Evolutionary conservation across 1,140 invertebrate species (phyloP).

Genomic region (Eriocheir sinensis): DNA sequence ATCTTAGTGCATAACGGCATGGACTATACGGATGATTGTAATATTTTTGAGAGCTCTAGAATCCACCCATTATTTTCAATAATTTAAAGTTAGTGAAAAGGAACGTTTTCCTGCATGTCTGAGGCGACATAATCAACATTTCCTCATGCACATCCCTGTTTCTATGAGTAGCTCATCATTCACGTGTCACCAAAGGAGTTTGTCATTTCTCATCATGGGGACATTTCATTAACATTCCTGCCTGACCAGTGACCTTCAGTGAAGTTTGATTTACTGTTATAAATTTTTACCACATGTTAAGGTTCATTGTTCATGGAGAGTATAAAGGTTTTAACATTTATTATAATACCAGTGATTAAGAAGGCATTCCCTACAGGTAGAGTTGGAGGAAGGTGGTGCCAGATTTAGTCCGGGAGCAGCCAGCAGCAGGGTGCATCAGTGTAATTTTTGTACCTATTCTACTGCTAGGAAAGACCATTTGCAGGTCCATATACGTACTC

Average conservation of each 20-base stretch:
- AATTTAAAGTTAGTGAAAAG: neutral
- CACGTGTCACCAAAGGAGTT: neutral
- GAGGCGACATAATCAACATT: neutral
- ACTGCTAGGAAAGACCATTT: slow-evolving; percentile 71
- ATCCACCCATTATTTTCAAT: neutral
- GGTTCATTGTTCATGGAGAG: neutral
- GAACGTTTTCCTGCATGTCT: neutral
- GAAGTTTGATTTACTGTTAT: neutral
- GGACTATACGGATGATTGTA: neutral
- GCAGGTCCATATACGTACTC: slow-evolving; percentile 61
- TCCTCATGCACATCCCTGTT: neutral
- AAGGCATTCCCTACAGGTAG: slow-evolving; percentile 66
- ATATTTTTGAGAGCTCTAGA: neutral
- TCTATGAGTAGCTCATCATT: neutral
- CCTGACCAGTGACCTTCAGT: neutral
- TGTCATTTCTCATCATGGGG: neutral
- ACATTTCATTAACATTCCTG: neutral
- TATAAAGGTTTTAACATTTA: neutral
- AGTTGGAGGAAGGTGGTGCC: slow-evolving; percentile 50
- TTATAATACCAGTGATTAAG: slow-evolving; percentile 35
- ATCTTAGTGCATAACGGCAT: neutral
- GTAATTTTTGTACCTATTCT: slow-evolving; percentile 60
- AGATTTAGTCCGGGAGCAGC: slow-evolving; percentile 11
- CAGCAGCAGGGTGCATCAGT: slow-evolving; percentile 56
- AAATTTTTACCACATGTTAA: neutral